Conservation (phyloP, 2,113 vertebrate genomes). For the Psammodynastes pulverulentus region DNA sequence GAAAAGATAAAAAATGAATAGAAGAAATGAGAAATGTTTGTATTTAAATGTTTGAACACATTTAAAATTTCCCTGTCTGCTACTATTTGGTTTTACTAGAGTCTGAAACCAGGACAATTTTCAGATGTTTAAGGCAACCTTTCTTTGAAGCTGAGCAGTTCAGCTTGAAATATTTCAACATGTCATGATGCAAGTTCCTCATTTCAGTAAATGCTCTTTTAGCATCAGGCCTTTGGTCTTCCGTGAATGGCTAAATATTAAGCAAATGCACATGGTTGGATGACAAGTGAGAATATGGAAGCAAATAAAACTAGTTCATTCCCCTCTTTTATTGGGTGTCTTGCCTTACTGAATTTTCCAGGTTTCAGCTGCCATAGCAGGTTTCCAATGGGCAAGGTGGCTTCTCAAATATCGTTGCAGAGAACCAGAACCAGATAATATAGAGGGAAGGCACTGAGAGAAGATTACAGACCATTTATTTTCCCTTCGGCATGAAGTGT, state of each 20-base stretch:
- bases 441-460: background rate
- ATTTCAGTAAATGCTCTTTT: background rate
- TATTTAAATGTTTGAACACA: background rate
- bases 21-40: background rate
- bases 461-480: background rate
- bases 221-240: background rate
- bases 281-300: background rate
- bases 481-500: background rate
- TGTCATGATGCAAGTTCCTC: background rate
- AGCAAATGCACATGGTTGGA: background rate
- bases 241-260: background rate
- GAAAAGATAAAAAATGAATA: background rate
- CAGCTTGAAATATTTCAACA: background rate
- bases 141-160: background rate
- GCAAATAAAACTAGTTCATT: background rate
- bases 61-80: background rate
- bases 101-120: background rate
- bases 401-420: background rate
- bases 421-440: background rate
- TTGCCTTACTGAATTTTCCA: background rate
- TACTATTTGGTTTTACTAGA: background rate
- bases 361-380: background rate
- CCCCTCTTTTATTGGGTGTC: background rate
- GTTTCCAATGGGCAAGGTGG: background rate
- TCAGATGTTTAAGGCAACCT: background rate